phyloP scores from a whole-genome alignment of 1,140 invertebrate genomes.

The Parapsyche elsis region DNA sequence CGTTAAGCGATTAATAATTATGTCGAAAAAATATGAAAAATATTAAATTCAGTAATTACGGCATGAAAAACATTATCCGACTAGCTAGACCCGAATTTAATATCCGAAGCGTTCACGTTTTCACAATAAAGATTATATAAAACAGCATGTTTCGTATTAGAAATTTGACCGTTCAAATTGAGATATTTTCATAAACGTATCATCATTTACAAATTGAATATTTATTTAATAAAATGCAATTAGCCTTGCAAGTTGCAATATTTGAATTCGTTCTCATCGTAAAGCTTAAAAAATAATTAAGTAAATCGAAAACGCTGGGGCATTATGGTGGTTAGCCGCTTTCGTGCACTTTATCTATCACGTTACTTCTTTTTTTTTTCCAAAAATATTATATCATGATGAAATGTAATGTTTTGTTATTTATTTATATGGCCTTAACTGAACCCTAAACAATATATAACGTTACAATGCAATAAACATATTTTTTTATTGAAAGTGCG shows the following conservation, averaged over 20 bases:
- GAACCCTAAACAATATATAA: neutral
- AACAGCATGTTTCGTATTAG: conserved; percentile 18
- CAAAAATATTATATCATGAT: neutral
- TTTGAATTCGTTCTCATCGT: neutral
- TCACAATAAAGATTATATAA: conserved; percentile 37
- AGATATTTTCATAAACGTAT: conserved; percentile 20
- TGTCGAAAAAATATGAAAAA: conserved; percentile 3
- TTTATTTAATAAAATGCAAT: no score
- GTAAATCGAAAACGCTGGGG: neutral
- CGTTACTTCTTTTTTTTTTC: neutral
- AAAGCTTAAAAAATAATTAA: neutral
- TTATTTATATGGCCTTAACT: neutral
- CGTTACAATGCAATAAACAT: neutral
- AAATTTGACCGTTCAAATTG: neutral
- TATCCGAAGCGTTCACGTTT: conserved; percentile 35
- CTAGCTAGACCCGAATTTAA: conserved; percentile 10
- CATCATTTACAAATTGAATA: conserved; percentile 10
- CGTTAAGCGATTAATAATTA: no score
- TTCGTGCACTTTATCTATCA: neutral
- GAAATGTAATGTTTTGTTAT: neutral
- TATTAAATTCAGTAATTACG: conserved; percentile 29
- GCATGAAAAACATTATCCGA: conserved; percentile 12
- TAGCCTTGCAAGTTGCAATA: neutral
- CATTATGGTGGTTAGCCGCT: neutral
- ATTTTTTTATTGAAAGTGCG: conserved; percentile 28